Evolutionary conservation across 2,797 vertebrate genomes (phyloP).

Genomic region (Silurus aristotelis): DNA sequence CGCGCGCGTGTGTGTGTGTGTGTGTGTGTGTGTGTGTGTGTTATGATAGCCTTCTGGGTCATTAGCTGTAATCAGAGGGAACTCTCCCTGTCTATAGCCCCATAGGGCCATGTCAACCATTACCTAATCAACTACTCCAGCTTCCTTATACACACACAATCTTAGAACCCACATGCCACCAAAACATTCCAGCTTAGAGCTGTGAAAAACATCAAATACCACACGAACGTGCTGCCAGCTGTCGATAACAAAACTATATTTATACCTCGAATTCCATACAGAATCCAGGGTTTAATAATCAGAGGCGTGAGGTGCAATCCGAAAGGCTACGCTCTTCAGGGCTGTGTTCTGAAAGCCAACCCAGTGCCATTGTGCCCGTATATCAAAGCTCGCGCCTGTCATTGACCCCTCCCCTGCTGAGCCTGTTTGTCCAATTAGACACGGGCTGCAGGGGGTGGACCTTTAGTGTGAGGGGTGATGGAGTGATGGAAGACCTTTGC

Average conservation of each 20-base stretch:
- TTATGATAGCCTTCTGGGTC: conserved; percentile 56
- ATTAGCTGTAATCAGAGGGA: conserved; percentile 61
- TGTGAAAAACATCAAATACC: not conserved
- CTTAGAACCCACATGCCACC: conserved; percentile 2
- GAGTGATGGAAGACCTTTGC: conserved; percentile 50
- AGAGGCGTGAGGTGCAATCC: conserved; percentile 9
- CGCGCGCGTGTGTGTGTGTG: conserved; percentile 28
- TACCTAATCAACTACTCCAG: conserved; percentile 49
- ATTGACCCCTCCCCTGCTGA: conserved; percentile 34
- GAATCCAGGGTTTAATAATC: not conserved
- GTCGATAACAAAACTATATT: not conserved
- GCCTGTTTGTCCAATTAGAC: conserved; percentile 80
- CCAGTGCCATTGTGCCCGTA: conserved; percentile 56
- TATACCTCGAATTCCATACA: not conserved
- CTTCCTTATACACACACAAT: conserved; percentile 30
- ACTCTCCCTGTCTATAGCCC: conserved; percentile 50
- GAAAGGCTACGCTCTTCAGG: not conserved
- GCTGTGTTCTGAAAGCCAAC: not conserved
- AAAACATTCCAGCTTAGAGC: not conserved
- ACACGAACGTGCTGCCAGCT: not conserved
- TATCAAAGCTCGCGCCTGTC: conserved; percentile 63
- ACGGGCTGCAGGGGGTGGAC: conserved; percentile 69
- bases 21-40: conserved; percentile 41
- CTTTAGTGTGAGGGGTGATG: conserved; percentile 71
- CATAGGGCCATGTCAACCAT: conserved; percentile 49